Evolutionary conservation across 2,797 vertebrate species (phyloP).

Genomic region (Smutsia temminckii): DNA sequence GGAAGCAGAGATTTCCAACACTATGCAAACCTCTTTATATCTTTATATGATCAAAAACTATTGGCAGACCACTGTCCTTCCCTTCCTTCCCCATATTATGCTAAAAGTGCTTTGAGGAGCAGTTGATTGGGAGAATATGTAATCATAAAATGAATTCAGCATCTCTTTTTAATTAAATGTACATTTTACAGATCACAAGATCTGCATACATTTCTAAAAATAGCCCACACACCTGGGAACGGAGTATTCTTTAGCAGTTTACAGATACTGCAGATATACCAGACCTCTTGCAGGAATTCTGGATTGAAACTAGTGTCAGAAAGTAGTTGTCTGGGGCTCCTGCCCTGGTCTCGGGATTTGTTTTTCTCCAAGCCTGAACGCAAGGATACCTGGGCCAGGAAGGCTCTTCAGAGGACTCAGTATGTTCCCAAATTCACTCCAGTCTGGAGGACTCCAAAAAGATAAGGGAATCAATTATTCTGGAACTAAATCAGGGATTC

Average conservation of each 20-base stretch:
- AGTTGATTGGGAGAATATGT: constrained; percentile 2
- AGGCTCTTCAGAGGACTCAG: neutral
- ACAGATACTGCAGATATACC: neutral
- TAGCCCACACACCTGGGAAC: constrained; percentile 40
- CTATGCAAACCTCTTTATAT: neutral
- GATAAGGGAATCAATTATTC: neutral
- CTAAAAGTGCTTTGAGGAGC: neutral
- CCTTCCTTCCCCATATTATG: neutral
- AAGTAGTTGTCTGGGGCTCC: neutral
- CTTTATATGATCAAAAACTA: neutral
- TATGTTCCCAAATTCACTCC: neutral
- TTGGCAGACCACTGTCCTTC: neutral
- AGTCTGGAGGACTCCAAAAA: neutral
- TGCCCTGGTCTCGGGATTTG: neutral
- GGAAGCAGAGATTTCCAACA: neutral
- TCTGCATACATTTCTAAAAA: constrained; percentile 65
- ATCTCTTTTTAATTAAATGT: neutral
- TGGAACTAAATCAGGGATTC: neutral
- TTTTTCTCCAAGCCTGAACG: neutral
- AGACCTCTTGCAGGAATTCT: constrained; percentile 4
- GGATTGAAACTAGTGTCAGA: neutral
- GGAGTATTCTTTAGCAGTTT: neutral
- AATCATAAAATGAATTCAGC: constrained; percentile 37
- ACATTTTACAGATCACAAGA: constrained; percentile 4
- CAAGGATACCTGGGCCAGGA: neutral